Evolutionary conservation across 2,797 vertebrate species (phyloP).

Genomic region (Gobionotothen gibberifrons): DNA sequence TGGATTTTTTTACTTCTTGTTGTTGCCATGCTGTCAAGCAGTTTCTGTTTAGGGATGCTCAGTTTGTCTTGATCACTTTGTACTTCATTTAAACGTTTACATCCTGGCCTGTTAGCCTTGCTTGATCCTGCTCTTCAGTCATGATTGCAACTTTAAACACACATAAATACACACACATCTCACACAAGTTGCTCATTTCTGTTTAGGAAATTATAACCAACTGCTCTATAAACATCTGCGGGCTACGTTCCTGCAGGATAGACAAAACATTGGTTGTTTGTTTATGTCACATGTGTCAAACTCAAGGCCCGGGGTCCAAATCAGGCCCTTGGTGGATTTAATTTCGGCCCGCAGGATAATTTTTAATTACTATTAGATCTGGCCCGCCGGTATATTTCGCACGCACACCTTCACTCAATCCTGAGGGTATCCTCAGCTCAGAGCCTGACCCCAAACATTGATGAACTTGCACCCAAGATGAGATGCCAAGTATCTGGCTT

Average conservation of each 20-base stretch:
- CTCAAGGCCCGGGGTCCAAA: too few relatives aligned
- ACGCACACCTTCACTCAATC: too few relatives aligned
- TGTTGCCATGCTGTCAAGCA: constrained; percentile 3
- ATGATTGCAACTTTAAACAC: constrained; percentile 5
- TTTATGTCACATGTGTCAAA: not conserved
- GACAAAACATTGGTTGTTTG: constrained; percentile 39
- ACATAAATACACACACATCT: not conserved
- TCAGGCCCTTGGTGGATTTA: too few relatives aligned
- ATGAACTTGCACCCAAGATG: too few relatives aligned
- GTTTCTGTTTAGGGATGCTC: not conserved
- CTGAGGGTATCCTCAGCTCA: too few relatives aligned
- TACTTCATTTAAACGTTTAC: not conserved
- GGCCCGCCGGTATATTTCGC: too few relatives aligned
- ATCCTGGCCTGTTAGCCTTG: not conserved
- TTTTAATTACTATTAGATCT: too few relatives aligned
- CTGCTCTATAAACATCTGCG: constrained; percentile 41
- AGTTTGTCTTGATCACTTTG: not conserved
- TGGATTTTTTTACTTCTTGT: constrained; percentile 14
- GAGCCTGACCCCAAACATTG: too few relatives aligned
- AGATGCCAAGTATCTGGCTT: too few relatives aligned
- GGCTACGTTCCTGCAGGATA: constrained; percentile 15
- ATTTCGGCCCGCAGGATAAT: too few relatives aligned
- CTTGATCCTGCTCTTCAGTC: not conserved
- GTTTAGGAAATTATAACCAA: constrained; percentile 34
- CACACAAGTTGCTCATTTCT: constrained; percentile 10